Conservation (phyloP, 2,888 invertebrate genomes). For the Timema podura region DNA sequence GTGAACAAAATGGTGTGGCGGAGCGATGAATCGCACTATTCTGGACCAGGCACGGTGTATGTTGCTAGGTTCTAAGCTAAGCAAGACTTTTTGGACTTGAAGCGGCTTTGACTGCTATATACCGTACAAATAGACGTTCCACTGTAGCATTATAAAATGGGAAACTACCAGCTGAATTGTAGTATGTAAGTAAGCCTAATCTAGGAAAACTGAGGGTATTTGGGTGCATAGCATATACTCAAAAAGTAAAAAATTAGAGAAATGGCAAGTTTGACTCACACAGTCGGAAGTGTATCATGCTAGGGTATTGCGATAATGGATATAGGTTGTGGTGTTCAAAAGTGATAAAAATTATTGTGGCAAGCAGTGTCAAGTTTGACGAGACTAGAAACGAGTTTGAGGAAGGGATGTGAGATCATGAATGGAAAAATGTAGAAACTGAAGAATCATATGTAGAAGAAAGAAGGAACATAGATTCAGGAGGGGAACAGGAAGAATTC, state of each 20-base stretch:
- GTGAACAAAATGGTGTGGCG: constrained; percentile 4
- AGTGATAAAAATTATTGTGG: not conserved
- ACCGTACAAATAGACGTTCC: not conserved
- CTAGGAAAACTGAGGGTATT: not conserved
- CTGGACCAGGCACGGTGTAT: constrained; percentile 5
- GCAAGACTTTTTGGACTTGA: constrained; percentile 5
- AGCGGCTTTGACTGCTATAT: not conserved
- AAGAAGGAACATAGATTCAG: not conserved
- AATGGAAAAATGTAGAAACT: not conserved
- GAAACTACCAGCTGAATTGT: constrained; percentile 9
- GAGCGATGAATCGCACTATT: constrained; percentile 8
- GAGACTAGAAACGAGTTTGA: constrained; percentile 6
- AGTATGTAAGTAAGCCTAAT: not conserved
- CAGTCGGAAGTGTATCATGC: not conserved
- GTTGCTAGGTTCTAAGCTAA: constrained; percentile 9
- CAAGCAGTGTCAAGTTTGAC: not conserved
- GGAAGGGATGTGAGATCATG: constrained; percentile 5
- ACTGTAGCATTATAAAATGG: not conserved
- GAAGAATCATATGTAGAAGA: not conserved
- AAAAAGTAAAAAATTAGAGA: constrained; percentile 8
- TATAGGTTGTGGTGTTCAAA: constrained; percentile 10
- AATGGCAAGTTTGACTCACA: not conserved
- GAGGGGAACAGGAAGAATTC: constrained; percentile 5
- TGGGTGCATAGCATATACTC: constrained; percentile 6
- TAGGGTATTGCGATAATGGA: constrained; percentile 7